Percentiles rank a stretch among this genome's conserved stretches.
phyloP scores from a whole-genome alignment of 2,888 invertebrate genomes.

The Lasioglossum morio region DNA sequence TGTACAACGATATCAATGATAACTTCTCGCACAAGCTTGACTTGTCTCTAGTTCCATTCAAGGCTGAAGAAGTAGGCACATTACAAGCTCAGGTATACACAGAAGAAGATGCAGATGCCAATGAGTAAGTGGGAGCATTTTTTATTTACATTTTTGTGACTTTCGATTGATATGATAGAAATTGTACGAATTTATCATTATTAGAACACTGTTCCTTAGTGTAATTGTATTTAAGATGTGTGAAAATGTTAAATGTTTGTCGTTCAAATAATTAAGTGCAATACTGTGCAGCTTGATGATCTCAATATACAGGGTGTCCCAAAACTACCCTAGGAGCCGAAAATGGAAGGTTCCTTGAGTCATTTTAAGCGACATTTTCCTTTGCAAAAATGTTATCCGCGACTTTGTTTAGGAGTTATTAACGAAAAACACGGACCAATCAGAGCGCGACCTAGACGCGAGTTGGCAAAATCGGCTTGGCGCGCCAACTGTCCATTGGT shows the following conservation, averaged over 20 bases:
- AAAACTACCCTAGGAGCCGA: too few species aligned
- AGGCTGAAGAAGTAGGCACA: neutral
- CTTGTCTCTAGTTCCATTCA: neutral
- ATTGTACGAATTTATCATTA: neutral
- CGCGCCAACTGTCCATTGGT: too few species aligned
- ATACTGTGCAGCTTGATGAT: neutral
- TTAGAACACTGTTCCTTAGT: neutral
- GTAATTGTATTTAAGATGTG: neutral
- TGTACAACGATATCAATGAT: neutral
- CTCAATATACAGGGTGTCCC: too few species aligned
- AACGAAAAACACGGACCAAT: too few species aligned
- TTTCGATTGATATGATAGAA: neutral
- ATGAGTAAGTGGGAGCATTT: slow-evolving; percentile 45
- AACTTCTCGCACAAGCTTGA: neutral
- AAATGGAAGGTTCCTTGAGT: too few species aligned
- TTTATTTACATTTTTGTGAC: neutral
- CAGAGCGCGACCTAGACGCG: too few species aligned
- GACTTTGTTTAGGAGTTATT: too few species aligned
- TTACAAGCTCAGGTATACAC: neutral
- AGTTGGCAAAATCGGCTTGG: too few species aligned
- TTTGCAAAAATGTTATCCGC: too few species aligned
- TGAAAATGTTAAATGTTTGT: neutral
- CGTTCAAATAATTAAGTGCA: neutral
- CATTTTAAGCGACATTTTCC: too few species aligned
- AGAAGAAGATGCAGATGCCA: neutral